These are phyloP conservation scores for Podilymbus podiceps DNA, from an alignment of 2,113 vertebrate species.

Conservation along the genomic window DNA sequence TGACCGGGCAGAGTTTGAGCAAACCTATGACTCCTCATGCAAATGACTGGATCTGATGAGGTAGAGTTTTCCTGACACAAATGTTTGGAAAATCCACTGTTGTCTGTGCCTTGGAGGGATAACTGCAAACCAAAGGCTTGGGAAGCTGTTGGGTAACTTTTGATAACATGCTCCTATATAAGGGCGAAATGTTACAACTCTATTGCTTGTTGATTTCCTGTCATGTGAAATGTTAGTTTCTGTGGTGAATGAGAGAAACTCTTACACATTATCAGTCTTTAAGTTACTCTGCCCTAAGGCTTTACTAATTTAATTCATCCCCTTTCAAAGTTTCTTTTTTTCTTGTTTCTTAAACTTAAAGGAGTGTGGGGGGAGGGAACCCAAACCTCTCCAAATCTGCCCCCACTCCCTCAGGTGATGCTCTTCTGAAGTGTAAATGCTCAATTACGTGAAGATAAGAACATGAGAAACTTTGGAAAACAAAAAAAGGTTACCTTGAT, in stretches of 20 bases:
- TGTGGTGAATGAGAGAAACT: conserved; percentile 32
- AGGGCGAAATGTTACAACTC: not conserved
- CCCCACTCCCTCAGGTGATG: conserved; percentile 41
- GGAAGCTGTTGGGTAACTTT: not conserved
- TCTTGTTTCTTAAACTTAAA: not conserved
- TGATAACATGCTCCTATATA: not conserved
- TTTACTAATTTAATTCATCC: conserved; percentile 36
- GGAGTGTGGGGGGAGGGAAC: accelerated
- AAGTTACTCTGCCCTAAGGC: conserved; percentile 35
- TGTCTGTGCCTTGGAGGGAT: not conserved
- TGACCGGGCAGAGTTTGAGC: not conserved
- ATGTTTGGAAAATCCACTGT: not conserved
- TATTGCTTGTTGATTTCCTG: conserved; percentile 26
- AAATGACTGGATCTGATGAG: not conserved
- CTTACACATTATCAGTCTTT: conserved; percentile 7
- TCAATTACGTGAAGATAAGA: conserved; percentile 63
- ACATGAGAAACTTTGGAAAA: conserved; percentile 56
- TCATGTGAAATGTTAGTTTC: conserved; percentile 23
- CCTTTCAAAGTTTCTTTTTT: not conserved
- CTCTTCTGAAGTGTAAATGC: conserved; percentile 42
- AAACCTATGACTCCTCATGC: not conserved
- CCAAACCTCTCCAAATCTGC: conserved; percentile 25
- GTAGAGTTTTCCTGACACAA: not conserved
- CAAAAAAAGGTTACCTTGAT: conserved; percentile 45
- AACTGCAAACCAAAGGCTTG: not conserved